A percentile compares a stretch with the other conserved stretches of the same genome.
Conservation (phyloP, 1,140 invertebrate genomes). For the Littorina saxatilis region DNA sequence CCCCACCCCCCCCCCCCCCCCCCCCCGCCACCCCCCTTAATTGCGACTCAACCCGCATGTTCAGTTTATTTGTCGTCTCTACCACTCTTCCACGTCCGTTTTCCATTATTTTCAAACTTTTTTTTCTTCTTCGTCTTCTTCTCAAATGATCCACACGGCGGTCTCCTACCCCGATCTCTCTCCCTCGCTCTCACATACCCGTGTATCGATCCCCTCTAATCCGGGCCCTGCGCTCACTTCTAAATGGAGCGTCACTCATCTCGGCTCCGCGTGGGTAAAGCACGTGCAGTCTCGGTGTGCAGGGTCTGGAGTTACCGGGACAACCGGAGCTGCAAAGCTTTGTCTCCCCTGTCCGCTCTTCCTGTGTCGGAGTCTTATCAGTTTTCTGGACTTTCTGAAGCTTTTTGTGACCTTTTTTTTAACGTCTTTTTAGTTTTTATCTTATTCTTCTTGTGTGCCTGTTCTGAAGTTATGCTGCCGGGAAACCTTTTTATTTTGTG, state of each 20-base stretch:
- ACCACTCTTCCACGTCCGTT: too few relatives aligned
- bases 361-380: constrained; percentile 2
- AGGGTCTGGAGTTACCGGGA: background rate
- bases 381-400: background rate
- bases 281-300: constrained; percentile 8
- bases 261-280: background rate
- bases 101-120: too few relatives aligned
- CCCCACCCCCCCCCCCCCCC: too few relatives aligned
- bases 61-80: too few relatives aligned
- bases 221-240: background rate
- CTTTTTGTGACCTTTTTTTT: too few relatives aligned
- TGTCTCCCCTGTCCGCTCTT: background rate
- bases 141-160: background rate
- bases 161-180: constrained; percentile 1
- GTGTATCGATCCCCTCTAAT: background rate
- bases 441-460: too few relatives aligned
- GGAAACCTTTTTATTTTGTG: too few relatives aligned
- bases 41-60: too few relatives aligned
- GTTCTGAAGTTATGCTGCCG: too few relatives aligned
- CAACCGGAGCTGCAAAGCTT: constrained; percentile 12
- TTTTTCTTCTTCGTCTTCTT: too few relatives aligned
- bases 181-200: background rate
- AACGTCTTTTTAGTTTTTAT: too few relatives aligned
- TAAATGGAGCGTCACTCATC: background rate
- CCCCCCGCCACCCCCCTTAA: too few relatives aligned